phyloP scores from a whole-genome alignment of 2,113 vertebrate species.

The Nesogale talazaci region DNA sequence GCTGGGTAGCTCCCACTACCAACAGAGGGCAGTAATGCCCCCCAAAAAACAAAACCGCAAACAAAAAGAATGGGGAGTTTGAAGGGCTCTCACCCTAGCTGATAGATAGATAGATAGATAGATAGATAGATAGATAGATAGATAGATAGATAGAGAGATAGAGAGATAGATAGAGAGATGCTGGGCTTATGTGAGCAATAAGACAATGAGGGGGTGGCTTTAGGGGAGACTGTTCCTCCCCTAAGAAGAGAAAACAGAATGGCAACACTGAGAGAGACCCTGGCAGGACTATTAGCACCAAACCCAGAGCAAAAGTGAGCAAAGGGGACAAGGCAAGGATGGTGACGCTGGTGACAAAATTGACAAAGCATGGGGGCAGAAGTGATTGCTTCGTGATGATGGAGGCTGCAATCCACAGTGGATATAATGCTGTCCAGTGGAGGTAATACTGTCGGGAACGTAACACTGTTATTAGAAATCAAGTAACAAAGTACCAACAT shows the following conservation, averaged over 20 bases:
- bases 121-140: no score
- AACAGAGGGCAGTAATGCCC: no score
- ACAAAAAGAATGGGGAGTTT: background rate
- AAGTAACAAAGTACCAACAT: conserved; percentile 41
- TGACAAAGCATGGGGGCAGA: background rate
- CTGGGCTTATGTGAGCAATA: rapidly evolving
- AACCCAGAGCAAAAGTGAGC: background rate
- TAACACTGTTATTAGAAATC: background rate
- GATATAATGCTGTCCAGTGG: background rate
- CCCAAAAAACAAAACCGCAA: no score
- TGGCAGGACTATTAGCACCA: background rate
- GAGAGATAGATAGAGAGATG: no score
- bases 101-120: no score
- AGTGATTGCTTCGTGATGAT: background rate
- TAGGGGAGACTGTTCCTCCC: background rate
- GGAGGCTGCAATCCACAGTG: background rate
- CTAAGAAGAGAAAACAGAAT: background rate
- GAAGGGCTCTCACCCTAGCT: background rate
- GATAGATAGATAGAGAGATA: no score
- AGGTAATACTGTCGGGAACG: no score
- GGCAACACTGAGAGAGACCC: no score
- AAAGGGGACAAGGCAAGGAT: background rate
- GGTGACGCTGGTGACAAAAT: conserved; percentile 9
- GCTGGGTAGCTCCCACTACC: no score
- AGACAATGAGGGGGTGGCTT: background rate